Base-by-base conservation (phyloP, 2,113 vertebrate genomes). In the Danio rerio region DNA sequence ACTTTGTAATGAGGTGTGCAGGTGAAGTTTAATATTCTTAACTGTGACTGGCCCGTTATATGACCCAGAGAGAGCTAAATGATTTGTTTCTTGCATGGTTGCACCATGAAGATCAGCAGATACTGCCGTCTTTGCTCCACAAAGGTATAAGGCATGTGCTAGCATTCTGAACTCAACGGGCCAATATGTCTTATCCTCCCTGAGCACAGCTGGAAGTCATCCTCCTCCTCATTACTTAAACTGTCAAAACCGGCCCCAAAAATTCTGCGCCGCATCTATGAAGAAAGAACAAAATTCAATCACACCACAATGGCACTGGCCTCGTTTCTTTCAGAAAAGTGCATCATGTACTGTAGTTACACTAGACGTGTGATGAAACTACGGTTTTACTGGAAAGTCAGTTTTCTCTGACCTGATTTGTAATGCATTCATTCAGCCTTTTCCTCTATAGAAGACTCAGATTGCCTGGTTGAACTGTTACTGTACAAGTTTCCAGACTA, bases 151-250 rank as follows among this genome's bases (percentile, higher is more conserved):
- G 59, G 47, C 61, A 80, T 21, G 42, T 69, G 21, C 56, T 72
- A 70, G 58, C n/a, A 47, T 65, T 77, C 42, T 62, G 53, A 79
- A 77, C 11, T 59, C 73, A 70, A 71, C 81, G 52, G 43, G 53
- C 72, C 81, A 83, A 78, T 83, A 55, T 68, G 20, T 81, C 82
- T 76, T 77, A 55, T 81, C 76, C 72, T 73, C 63, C 49, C 47
- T 7, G 56, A 65, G 50, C 81, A 83, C 84, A 86, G 70, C 84
- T 83, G 81, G 81, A 81, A 68, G 78, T 75, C 42, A 69, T 47
- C 52, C 65, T n/a, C 56, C 52, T 77, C 13, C 77, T 83, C 84
- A 86, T 86, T 80, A 86, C 72, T 86, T 73, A 86, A 83, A 76
- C 55, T 80, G 81, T 81, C 84, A 82, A 69, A 15, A 55, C 43